Evolutionary conservation across 1,140 invertebrate species (phyloP).

Genomic region (Aphis gossypii): DNA sequence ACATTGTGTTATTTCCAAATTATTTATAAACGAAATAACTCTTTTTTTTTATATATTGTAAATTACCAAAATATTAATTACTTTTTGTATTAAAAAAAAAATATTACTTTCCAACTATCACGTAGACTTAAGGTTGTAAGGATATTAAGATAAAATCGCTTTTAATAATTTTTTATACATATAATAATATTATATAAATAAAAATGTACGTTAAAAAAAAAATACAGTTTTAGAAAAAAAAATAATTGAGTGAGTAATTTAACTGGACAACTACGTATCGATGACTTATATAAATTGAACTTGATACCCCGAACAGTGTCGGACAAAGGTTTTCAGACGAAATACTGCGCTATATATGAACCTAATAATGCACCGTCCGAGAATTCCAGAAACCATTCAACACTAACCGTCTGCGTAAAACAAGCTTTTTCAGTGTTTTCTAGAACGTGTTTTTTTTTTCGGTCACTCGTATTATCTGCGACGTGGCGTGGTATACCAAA

Average conservation of each 20-base stretch:
- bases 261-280: neutral
- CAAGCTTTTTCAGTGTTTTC: conserved; percentile 4
- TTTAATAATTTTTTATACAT: no score
- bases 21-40: no score
- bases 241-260: neutral
- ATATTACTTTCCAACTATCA: no score
- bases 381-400: neutral
- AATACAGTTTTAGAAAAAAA: neutral
- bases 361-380: neutral
- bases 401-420: neutral
- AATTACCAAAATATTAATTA: no score
- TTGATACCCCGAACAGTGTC: neutral
- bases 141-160: no score
- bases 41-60: no score
- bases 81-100: no score
- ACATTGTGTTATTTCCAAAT: no score
- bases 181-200: neutral
- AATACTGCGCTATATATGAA: neutral
- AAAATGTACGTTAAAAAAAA: neutral
- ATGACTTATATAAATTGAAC: neutral
- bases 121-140: no score
- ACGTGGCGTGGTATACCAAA: neutral
- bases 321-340: neutral
- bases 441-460: neutral
- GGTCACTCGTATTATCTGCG: neutral